Conservation (phyloP, 2,113 vertebrate genomes). For the Australoheros scitulus region DNA sequence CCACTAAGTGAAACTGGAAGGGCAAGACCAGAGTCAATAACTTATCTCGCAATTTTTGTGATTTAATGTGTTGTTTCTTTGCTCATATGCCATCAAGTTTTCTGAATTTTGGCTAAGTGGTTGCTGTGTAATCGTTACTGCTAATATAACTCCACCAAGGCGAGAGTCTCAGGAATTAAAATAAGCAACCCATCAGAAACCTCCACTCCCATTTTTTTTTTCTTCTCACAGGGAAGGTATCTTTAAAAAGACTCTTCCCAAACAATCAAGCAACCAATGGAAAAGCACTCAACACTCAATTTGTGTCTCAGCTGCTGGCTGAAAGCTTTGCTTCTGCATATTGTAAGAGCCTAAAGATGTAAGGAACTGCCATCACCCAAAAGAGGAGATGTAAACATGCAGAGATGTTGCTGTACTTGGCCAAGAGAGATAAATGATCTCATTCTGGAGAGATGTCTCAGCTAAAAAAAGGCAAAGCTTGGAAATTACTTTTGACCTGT, state of each 20-base stretch:
- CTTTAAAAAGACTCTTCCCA: not conserved
- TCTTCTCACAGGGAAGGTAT: not conserved
- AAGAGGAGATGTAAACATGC: not conserved
- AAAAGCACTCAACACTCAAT: slow-evolving; percentile 44
- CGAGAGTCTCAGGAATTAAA: slow-evolving; percentile 15
- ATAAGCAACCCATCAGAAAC: slow-evolving; percentile 11
- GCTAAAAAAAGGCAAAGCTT: slow-evolving; percentile 28
- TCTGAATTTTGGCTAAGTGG: not conserved
- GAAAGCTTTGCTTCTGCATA: slow-evolving; percentile 49
- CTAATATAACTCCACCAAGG: not conserved
- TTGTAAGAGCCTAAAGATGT: slow-evolving; percentile 32
- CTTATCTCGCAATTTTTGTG: too few species aligned
- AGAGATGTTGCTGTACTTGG: slow-evolving; percentile 2
- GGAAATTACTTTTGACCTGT: slow-evolving; percentile 18
- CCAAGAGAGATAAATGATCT: slow-evolving; percentile 22
- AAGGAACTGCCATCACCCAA: slow-evolving; percentile 9
- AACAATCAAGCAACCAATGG: slow-evolving; percentile 21
- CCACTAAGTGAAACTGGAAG: not conserved
- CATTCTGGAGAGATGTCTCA: slow-evolving; percentile 8
- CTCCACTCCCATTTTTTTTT: not conserved
- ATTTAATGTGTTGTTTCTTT: too few species aligned
- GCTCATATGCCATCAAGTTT: not conserved
- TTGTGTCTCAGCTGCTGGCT: slow-evolving; percentile 28
- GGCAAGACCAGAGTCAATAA: not conserved
- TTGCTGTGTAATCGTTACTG: not conserved